Conservation (phyloP, 2,797 vertebrate genomes). For the Gymnocypris eckloni region DNA sequence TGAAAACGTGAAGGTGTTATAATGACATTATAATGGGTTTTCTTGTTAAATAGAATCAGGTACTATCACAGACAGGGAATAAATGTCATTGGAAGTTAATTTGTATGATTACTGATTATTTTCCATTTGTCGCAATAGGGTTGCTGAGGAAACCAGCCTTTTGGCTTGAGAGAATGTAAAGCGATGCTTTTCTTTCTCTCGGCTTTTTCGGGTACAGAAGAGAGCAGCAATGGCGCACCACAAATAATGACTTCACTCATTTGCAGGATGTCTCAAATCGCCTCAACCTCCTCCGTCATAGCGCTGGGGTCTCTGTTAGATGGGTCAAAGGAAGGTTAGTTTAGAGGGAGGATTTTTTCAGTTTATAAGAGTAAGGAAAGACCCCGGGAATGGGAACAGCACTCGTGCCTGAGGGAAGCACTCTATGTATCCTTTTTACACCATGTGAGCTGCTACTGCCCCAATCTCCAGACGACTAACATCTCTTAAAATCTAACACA, state of each 20-base stretch:
- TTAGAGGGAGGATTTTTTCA: slow-evolving; percentile 2
- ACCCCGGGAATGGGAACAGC: slow-evolving; percentile 31
- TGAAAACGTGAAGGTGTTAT: not conserved
- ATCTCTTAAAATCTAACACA: slow-evolving; percentile 35
- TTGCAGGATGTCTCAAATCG: slow-evolving; percentile 14
- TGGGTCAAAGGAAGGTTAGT: slow-evolving; percentile 14
- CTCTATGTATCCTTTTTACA: slow-evolving; percentile 26
- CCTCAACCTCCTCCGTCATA: not conserved
- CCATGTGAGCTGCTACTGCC: not conserved
- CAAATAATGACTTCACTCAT: slow-evolving; percentile 40
- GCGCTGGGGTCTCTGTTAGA: slow-evolving; percentile 25
- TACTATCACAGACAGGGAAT: slow-evolving; percentile 15
- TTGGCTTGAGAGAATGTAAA: slow-evolving; percentile 2
- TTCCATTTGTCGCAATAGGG: not conserved
- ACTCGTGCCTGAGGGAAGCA: slow-evolving; percentile 27
- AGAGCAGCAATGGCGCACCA: not conserved
- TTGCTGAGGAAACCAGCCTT: slow-evolving; percentile 18
- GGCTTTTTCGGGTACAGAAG: not conserved
- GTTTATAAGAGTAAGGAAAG: not conserved
- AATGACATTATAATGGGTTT: not conserved
- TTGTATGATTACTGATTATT: slow-evolving; percentile 34
- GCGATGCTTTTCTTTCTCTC: not conserved
- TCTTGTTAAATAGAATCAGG: slow-evolving; percentile 7
- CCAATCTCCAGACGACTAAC: slow-evolving; percentile 27
- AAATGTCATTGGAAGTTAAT: slow-evolving; percentile 19